A percentile compares a stretch with the other conserved stretches of the same genome.
Evolutionary conservation across 2,113 vertebrate species (phyloP).

Genomic region (Irena cyanogastra): DNA sequence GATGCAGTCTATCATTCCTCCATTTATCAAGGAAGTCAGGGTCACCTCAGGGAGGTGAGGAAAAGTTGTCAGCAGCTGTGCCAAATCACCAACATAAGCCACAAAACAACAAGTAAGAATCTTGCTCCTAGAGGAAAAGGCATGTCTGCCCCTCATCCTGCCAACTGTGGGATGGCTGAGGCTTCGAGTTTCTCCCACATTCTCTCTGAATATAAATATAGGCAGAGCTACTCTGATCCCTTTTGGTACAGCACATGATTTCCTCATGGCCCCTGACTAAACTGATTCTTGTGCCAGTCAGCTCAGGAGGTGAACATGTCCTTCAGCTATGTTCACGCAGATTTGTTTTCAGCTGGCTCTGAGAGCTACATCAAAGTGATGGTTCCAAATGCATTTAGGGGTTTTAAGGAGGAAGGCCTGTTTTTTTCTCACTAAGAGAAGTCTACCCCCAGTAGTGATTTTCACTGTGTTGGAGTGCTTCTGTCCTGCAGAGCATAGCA

Average conservation of each 20-base stretch:
- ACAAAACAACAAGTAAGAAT: neutral
- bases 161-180: neutral
- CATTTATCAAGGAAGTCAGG: neutral
- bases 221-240: neutral
- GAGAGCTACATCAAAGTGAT: neutral
- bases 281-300: neutral
- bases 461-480: neutral
- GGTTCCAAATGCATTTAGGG: neutral
- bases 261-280: neutral
- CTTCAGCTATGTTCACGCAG: neutral
- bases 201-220: neutral
- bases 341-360: neutral
- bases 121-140: neutral
- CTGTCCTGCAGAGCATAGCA: neutral
- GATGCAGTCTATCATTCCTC: neutral
- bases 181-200: neutral
- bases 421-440: neutral
- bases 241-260: neutral
- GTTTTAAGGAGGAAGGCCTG: neutral
- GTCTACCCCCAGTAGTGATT: neutral
- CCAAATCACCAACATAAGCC: neutral
- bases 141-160: neutral
- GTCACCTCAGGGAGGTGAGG: neutral
- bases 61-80: neutral
- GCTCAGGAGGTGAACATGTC: neutral